Conservation (phyloP, 2,113 vertebrate species). For the Micronycteris hirsuta region DNA sequence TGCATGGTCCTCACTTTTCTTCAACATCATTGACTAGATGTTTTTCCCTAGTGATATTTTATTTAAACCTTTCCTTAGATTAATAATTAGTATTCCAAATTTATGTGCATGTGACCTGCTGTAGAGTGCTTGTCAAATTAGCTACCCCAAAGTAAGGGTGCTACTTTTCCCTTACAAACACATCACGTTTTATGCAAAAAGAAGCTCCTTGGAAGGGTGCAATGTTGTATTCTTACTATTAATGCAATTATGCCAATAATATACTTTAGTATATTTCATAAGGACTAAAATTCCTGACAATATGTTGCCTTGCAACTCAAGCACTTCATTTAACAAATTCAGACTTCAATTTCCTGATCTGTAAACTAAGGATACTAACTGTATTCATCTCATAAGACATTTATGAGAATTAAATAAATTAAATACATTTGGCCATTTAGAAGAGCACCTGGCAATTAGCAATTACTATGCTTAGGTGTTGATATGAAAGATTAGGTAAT, state of each 20-base stretch:
- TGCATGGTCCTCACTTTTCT: not conserved
- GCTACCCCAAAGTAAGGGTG: not conserved
- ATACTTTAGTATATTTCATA: not conserved
- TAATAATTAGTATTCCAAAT: not conserved
- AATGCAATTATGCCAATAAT: not conserved
- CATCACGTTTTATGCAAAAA: not conserved
- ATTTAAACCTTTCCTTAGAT: not conserved
- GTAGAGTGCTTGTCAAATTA: not conserved
- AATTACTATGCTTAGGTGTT: not conserved
- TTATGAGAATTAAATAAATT: not conserved
- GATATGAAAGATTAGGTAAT: not conserved
- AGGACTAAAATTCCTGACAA: not conserved
- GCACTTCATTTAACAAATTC: not conserved
- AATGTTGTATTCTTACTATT: not conserved
- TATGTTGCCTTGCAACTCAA: not conserved
- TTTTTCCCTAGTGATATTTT: not conserved
- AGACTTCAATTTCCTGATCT: not conserved
- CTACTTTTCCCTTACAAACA: not conserved
- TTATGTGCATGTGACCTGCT: not conserved
- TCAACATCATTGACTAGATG: not conserved
- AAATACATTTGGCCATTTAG: not conserved
- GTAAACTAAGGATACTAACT: not conserved
- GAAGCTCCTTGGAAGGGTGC: not conserved
- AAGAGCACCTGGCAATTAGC: not conserved
- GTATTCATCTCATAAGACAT: not conserved